These are phyloP conservation scores for Pseudonaja textilis DNA, from an alignment of 2,113 vertebrate species.

Conservation along the genomic window DNA sequence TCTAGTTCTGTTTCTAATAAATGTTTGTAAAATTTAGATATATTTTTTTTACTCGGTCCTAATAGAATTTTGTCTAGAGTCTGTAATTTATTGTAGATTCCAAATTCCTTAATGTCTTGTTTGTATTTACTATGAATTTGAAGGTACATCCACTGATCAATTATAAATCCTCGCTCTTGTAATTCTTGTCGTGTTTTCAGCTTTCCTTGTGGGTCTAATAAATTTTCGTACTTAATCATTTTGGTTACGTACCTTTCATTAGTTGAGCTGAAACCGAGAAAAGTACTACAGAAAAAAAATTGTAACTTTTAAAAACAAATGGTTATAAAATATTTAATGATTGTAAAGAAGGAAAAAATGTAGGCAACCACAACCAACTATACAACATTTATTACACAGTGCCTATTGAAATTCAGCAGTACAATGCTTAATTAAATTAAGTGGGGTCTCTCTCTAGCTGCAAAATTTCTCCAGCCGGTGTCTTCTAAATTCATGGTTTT, in stretches of 20 bases:
- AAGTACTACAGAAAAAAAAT: background rate
- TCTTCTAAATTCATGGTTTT: background rate
- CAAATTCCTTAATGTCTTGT: too few relatives aligned
- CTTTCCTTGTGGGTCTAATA: too few relatives aligned
- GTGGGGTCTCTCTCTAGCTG: background rate
- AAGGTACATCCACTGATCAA: too few relatives aligned
- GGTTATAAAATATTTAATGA: background rate
- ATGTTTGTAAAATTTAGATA: too few relatives aligned
- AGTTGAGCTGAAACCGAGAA: background rate
- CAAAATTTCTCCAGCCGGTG: background rate
- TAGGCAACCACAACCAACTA: background rate
- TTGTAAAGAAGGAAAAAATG: background rate
- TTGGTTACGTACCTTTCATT: background rate
- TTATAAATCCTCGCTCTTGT: too few relatives aligned
- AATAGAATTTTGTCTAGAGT: too few relatives aligned
- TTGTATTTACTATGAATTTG: too few relatives aligned
- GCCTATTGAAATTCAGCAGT: background rate
- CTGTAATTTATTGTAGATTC: too few relatives aligned
- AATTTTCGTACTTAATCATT: too few relatives aligned
- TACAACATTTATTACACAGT: background rate
- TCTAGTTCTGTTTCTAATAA: too few relatives aligned
- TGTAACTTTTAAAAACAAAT: background rate
- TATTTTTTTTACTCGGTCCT: too few relatives aligned
- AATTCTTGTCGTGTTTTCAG: too few relatives aligned
- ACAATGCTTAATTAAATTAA: background rate